phyloP scores from a whole-genome alignment of 2,888 invertebrate genomes.

The Diarsia rubi region DNA sequence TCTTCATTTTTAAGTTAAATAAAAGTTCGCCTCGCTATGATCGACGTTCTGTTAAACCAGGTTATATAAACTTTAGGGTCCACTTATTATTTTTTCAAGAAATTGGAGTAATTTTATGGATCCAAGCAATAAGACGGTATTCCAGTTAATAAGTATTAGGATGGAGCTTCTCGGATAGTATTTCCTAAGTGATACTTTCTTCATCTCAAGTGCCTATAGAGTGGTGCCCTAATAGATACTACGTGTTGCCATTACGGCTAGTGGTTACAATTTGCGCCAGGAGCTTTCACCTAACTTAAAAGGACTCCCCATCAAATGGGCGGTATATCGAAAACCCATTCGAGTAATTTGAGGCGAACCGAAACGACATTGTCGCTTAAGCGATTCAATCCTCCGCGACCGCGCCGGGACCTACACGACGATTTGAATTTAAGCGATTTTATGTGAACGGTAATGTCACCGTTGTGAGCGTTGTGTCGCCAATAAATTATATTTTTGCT shows the following conservation, averaged over 20 bases:
- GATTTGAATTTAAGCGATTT: conserved; percentile 84
- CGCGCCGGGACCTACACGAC: conserved; percentile 80
- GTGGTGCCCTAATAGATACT: conserved; percentile 66
- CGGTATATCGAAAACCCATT: conserved; percentile 87
- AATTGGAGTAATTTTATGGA: conserved; percentile 45
- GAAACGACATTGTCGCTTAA: conserved; percentile 85
- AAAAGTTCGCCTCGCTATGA: conserved; percentile 69
- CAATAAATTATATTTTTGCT: conserved; percentile 67
- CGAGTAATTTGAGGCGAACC: conserved; percentile 87
- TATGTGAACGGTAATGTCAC: conserved; percentile 71
- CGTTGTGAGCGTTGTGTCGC: conserved; percentile 62
- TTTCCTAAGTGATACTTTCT: conserved; percentile 64
- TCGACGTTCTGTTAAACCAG: conserved; percentile 61
- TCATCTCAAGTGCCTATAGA: conserved; percentile 65
- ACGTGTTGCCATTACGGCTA: conserved; percentile 73
- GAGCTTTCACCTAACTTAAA: conserved; percentile 78
- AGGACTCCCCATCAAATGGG: conserved; percentile 79
- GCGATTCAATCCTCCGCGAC: conserved; percentile 86
- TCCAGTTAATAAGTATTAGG: conserved; percentile 51
- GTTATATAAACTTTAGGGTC: conserved; percentile 50
- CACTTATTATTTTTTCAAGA: conserved; percentile 52
- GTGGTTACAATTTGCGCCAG: conserved; percentile 77
- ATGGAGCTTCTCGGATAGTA: conserved; percentile 46
- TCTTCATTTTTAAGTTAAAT: conserved; percentile 72
- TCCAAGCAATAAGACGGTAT: conserved; percentile 35